Conservation (phyloP, 2,888 invertebrate species). For the Sinelater perroti region DNA sequence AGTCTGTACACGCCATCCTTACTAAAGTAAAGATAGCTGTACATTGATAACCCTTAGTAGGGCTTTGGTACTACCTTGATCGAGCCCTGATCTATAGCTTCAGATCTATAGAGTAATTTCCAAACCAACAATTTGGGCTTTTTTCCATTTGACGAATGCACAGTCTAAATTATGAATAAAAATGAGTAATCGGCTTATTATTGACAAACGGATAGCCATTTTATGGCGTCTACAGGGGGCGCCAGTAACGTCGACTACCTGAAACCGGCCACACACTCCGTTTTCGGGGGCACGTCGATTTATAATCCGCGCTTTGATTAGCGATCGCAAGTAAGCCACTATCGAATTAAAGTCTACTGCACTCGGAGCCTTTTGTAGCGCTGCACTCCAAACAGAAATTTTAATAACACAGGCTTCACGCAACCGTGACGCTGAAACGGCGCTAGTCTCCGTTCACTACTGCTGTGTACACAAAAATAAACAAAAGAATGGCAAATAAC, state of each 20-base stretch:
- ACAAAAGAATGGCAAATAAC: slow-evolving; percentile 22
- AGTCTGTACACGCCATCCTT: no score
- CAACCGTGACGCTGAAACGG: slow-evolving; percentile 20
- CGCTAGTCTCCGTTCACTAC: slow-evolving; percentile 5
- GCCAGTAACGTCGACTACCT: slow-evolving; percentile 55
- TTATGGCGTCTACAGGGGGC: slow-evolving; percentile 52
- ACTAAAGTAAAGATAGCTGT: no score
- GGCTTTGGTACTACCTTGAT: no score
- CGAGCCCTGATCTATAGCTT: no score
- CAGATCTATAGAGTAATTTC: no score
- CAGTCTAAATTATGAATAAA: no score
- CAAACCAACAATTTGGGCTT: no score
- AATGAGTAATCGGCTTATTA: no score
- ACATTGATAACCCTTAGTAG: no score
- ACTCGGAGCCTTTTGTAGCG: neutral
- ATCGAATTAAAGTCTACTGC: slow-evolving; percentile 5
- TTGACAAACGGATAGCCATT: slow-evolving; percentile 56
- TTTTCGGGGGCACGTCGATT: slow-evolving; percentile 38
- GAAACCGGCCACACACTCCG: slow-evolving; percentile 56
- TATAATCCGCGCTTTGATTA: slow-evolving; percentile 32
- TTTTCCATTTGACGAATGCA: no score
- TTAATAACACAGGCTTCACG: slow-evolving; percentile 11
- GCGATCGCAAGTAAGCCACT: slow-evolving; percentile 5
- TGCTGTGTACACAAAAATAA: slow-evolving; percentile 23
- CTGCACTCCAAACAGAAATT: neutral